Evolutionary conservation across 2,888 invertebrate species (phyloP), one percentile per base, ranked within the genome.

Genomic region (Eledona agricola): DNA sequence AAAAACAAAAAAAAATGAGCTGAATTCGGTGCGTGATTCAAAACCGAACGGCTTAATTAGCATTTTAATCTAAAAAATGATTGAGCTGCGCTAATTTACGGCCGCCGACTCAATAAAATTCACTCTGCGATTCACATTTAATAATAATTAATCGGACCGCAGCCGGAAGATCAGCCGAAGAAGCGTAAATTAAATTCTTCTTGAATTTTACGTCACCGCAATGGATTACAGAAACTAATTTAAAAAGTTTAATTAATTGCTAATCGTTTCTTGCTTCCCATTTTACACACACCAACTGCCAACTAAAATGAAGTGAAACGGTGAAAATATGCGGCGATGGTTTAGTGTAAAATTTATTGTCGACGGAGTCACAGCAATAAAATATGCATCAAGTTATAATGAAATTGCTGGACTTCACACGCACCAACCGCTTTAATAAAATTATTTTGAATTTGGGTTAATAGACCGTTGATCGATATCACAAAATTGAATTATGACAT

Each of bases 161-260:
- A 26, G 9, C 28, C 9, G 17, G 17, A 40, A 26, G 40, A 40
- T 40, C 40, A 40, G 28, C 28, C 28, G 28, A 28, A 40, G 40
- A 26, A 40, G 17, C 17, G 40, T 19, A 40, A 40, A 40, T 40
- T 40, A 19, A 43, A 43, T 43, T 29, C 29, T 42, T 43, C 43
- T 10, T 31, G 25, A 22, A 25, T 22, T 28, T 28, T 16, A 12
- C 45, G 16, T 34, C 26, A 34, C 34, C 45, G 26, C 32, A 45
- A 23, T 45, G 26, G 45, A 45, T 45, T 45, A 34, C 11, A 32
- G 34, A 11, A 25, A 40, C 51, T 55, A 50, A 58, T 58, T 56
- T 45, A 51, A 55, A 58, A 58, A 56, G 53, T 53, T 58, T 56
- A 53, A 51, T 51, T 52, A 53, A 46, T 52, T 53, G 46, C 42